Base-by-base conservation (phyloP, 2,113 vertebrate genomes). In the Dryoscopus gambensis region DNA sequence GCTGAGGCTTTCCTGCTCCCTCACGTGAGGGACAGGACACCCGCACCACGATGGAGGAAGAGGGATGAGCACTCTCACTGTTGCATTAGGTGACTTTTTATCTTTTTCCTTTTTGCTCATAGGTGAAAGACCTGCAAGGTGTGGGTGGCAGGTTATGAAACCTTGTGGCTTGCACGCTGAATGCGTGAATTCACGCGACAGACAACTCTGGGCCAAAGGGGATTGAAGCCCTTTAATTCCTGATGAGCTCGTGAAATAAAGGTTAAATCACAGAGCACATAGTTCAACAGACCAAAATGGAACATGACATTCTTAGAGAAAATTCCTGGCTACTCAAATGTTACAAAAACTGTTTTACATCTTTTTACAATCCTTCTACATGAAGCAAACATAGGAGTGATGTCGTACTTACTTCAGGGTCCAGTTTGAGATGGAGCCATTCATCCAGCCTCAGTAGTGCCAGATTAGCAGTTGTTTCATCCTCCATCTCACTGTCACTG, bases 401-500 rank as follows among this genome's bases (percentile, higher is more conserved):
- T 46, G 63, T 33, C 67, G n/a, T 56, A 94, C 96, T 90, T 95
- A 99, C 99, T 98, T 99, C 98, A 87, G 93, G 97, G 46, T 99
- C 98, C 90, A 99, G 35, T 83, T 95, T 98, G 95, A 99, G 99
- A 90, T 97, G 95, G 23, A 99, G 98, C 99, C 99, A 99, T 19
- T 99, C 99, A 77, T 99, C 99, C 40, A 99, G 97, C 94, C 98
- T 98, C 76, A 99, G 94, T 12, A 98, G 89, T 22, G 98, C 94
- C 46, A 98, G 87, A 55, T 98, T 95, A 82, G 97, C 92, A 53
- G 94, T 95, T 71, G 97, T 96, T 84, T 92, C 96, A 56, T 99
- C 98, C 68, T 99, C 99, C 93, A 97, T 95, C 87, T 99, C 99
- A 96, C 99, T 99, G 90, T 99, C 99, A 97, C 99, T 99, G 93